Evolutionary conservation across 2,888 invertebrate species (phyloP).

Genomic region (Sarcophaga rosellei): DNA sequence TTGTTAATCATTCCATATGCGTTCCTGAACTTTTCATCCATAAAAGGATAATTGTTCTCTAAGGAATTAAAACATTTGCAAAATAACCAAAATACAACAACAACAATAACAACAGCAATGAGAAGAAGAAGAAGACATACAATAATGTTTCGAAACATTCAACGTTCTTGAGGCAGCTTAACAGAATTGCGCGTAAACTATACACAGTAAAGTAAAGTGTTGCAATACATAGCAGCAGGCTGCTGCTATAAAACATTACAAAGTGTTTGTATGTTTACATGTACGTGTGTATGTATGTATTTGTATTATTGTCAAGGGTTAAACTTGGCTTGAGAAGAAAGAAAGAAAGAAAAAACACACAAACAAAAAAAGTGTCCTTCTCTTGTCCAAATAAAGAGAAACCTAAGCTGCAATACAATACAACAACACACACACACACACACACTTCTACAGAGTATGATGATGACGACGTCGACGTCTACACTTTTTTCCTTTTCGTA

Average conservation of each 20-base stretch:
- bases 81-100: slow-evolving; percentile 27
- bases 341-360: too few species aligned
- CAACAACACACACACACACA: slow-evolving; percentile 12
- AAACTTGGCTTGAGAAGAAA: background rate
- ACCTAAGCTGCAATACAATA: background rate
- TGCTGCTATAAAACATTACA: background rate
- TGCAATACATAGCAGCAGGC: too few species aligned
- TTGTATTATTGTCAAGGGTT: background rate
- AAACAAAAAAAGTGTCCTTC: background rate
- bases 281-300: background rate
- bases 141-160: slow-evolving; percentile 7
- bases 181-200: background rate
- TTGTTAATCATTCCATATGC: slow-evolving; percentile 69
- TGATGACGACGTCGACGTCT: background rate
- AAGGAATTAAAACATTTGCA: slow-evolving; percentile 71
- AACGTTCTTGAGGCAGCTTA: background rate
- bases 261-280: slow-evolving; percentile 13
- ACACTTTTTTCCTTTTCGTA: slow-evolving; percentile 42
- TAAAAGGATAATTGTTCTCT: slow-evolving; percentile 73
- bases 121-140: slow-evolving; percentile 16
- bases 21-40: slow-evolving; percentile 65
- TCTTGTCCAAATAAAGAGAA: slow-evolving; percentile 20
- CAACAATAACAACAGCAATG: slow-evolving; percentile 13
- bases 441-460: slow-evolving; percentile 64
- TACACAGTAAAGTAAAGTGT: background rate